Evolutionary conservation across 1,140 invertebrate species (phyloP), one percentile per base, ranked within the genome.

Genomic region (Megalopta genalis): DNA sequence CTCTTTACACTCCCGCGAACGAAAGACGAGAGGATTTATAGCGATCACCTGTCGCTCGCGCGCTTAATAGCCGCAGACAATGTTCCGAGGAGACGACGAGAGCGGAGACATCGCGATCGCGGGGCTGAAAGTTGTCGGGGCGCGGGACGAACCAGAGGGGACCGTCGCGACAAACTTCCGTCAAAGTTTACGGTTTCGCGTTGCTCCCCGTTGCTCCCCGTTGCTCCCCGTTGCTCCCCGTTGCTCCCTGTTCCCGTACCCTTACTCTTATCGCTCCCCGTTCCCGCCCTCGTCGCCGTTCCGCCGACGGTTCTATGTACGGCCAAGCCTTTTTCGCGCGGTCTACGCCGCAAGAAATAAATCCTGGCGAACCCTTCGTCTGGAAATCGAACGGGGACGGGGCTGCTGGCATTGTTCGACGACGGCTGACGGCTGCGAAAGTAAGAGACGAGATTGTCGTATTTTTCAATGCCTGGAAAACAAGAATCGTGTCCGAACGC

Each of bases 381-480:
- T 82, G 84, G 75, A 86, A 86, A 86, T 74, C 66, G 74, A 68
- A 74, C 54, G 37, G 65, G 49, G 62, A 59, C 67, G 79, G 71
- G 75, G 73, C 62, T 60, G 81, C 66, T 72, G 83, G 62, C 76
- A 82, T 86, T 86, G 83, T 86, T 85, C 83, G 79, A 25, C 70
- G 74, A 63, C 73, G 80, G 71, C 62, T 85, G 83, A 84, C 83
- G 76, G 79, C 74, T 63, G 57, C 68, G 82, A 74, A 85, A 86
- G 85, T 86, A 86, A 85, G 84, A 84, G 75, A 82, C 83, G 64
- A 32, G n/a, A 9, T 10, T 18, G 5, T n/a, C 59, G 54, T 62
- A 62, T 64, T 78, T 72, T 32, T 72, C 69, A 10, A 42, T 23
- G 23, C 1, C 23, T 27, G 32, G 32, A 54, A 62, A 64, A 54